Percentiles rank a stretch among this genome's conserved stretches.
These are phyloP conservation scores for Pseudachorutes palmiensis DNA, from an alignment of 1,140 invertebrate species.

Conservation along the genomic window DNA sequence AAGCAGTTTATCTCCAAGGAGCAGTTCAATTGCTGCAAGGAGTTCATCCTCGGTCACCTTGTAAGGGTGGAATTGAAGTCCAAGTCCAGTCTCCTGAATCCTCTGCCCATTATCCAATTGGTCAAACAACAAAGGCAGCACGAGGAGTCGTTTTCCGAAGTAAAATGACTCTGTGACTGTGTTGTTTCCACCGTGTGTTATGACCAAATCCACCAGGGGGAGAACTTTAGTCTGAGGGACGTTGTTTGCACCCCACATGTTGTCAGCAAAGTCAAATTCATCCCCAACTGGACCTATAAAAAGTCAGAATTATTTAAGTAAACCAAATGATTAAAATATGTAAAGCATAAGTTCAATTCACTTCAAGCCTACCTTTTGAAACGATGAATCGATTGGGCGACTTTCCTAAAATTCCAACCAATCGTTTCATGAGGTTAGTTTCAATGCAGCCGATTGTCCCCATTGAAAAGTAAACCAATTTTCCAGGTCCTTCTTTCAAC, in stretches of 20 bases:
- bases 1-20: neutral
- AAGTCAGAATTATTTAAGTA: neutral
- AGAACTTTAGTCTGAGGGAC: slow-evolving; percentile 1
- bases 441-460: neutral
- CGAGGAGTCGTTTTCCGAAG: slow-evolving; percentile 4
- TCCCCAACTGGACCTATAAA: neutral
- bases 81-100: neutral
- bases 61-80: slow-evolving; percentile 2
- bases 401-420: neutral
- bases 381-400: slow-evolving; percentile 7
- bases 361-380: neutral
- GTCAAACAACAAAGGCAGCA: slow-evolving; percentile 5
- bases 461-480: slow-evolving; percentile 11
- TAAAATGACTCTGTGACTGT: slow-evolving; percentile 7
- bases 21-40: neutral
- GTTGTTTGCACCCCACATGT: slow-evolving; percentile 8
- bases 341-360: neutral
- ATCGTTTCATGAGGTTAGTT: neutral
- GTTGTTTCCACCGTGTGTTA: slow-evolving; percentile 10
- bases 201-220: neutral
- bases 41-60: neutral
- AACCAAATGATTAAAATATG: neutral
- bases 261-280: neutral
- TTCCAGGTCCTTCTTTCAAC: neutral
- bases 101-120: slow-evolving; percentile 3